phyloP scores from a whole-genome alignment of 1,140 invertebrate species.

The Listronotus bonariensis region DNA sequence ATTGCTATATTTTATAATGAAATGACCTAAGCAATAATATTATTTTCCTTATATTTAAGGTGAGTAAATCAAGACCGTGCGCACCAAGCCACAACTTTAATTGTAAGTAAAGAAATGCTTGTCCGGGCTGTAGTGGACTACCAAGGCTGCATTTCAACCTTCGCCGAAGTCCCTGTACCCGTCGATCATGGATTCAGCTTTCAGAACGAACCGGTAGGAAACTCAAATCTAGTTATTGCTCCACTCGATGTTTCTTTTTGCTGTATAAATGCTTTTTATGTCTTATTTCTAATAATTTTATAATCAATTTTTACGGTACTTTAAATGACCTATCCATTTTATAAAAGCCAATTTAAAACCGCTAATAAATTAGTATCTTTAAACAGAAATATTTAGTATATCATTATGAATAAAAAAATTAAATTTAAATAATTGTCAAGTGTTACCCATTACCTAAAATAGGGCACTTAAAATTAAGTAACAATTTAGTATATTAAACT shows the following conservation, averaged over 20 bases:
- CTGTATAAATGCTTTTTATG: not conserved
- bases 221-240: not conserved
- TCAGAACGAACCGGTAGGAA: slow-evolving; percentile 26
- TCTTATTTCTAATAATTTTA: too few species aligned
- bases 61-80: slow-evolving; percentile 23
- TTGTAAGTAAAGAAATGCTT: slow-evolving; percentile 28
- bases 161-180: slow-evolving; percentile 21
- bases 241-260: not conserved
- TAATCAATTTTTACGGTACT: too few species aligned
- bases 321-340: too few species aligned
- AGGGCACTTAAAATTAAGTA: too few species aligned
- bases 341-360: too few species aligned
- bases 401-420: too few species aligned
- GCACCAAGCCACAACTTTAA: slow-evolving; percentile 12
- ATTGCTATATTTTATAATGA: too few species aligned
- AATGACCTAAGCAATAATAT: not conserved
- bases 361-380: too few species aligned
- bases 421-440: too few species aligned
- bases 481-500: too few species aligned
- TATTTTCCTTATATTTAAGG: slow-evolving; percentile 17
- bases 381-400: too few species aligned
- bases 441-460: too few species aligned
- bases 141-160: slow-evolving; percentile 29
- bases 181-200: slow-evolving; percentile 28
- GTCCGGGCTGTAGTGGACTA: slow-evolving; percentile 27